Conservation (phyloP, 2,113 vertebrate species). For the Paratilapia polleni region DNA sequence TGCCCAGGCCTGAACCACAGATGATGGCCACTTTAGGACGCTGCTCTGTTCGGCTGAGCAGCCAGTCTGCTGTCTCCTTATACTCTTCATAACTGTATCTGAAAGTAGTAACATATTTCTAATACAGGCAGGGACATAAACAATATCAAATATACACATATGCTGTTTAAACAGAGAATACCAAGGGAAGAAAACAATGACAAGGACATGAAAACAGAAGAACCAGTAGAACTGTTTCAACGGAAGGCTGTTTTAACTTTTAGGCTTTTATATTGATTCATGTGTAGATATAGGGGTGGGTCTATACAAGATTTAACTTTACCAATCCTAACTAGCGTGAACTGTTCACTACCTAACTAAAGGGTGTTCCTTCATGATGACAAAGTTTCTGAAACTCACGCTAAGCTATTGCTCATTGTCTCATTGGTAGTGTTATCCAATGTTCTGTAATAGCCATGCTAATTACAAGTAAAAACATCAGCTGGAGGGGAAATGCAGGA, state of each 20-base stretch:
- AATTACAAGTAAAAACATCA: not conserved
- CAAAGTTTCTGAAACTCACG: not conserved
- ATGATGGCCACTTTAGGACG: constrained; percentile 82
- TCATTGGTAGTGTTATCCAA: not conserved
- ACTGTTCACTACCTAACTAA: not conserved
- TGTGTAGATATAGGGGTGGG: not conserved
- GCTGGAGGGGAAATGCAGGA: not conserved
- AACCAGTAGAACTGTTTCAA: no score
- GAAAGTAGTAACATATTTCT: not conserved
- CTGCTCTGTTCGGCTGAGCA: constrained; percentile 57
- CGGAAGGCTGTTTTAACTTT: no score
- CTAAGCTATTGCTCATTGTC: not conserved
- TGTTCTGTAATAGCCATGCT: not conserved
- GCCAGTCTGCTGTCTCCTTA: constrained; percentile 80
- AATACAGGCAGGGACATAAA: not conserved
- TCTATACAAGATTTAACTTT: not conserved
- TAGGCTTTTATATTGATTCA: not conserved
- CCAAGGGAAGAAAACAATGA: not conserved
- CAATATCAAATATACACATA: not conserved
- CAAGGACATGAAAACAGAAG: no score
- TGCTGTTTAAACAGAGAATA: not conserved
- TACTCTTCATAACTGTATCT: constrained; percentile 77
- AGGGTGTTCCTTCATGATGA: not conserved
- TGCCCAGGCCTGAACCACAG: constrained; percentile 86
- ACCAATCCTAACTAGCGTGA: not conserved